Conservation (phyloP, 2,888 invertebrate species). For the Andrena marginata region DNA sequence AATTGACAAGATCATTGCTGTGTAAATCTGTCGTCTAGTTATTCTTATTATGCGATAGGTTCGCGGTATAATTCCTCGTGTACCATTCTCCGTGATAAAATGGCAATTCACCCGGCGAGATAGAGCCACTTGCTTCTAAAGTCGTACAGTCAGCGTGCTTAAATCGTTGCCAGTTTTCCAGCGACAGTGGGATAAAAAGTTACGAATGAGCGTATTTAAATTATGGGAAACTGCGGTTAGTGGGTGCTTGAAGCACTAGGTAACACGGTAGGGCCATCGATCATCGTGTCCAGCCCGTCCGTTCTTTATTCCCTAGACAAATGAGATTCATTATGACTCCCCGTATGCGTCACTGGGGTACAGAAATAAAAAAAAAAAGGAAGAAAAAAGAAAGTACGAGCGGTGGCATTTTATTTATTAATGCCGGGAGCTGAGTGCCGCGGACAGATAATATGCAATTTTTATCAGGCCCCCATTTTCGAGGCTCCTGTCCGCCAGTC, state of each 20-base stretch:
- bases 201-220: conserved; percentile 62
- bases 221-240: conserved; percentile 64
- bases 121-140: neutral
- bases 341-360: conserved; percentile 46
- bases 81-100: neutral
- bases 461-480: conserved; percentile 56
- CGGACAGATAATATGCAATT: conserved; percentile 59
- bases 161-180: conserved; percentile 5
- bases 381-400: conserved; percentile 14
- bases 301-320: conserved; percentile 69
- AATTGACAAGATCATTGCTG: no score
- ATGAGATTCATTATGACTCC: conserved; percentile 72
- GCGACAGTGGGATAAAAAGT: conserved; percentile 23
- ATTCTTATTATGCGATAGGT: neutral
- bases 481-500: conserved; percentile 20
- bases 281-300: conserved; percentile 56
- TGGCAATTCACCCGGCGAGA: conserved; percentile 1
- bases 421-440: conserved; percentile 35
- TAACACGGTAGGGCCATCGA: conserved; percentile 62
- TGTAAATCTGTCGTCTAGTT: neutral
- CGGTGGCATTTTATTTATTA: conserved; percentile 68
- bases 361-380: no score
- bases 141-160: neutral
- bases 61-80: neutral
- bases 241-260: conserved; percentile 44